phyloP scores from a whole-genome alignment of 2,888 invertebrate genomes.

The Ligdia adustata region DNA sequence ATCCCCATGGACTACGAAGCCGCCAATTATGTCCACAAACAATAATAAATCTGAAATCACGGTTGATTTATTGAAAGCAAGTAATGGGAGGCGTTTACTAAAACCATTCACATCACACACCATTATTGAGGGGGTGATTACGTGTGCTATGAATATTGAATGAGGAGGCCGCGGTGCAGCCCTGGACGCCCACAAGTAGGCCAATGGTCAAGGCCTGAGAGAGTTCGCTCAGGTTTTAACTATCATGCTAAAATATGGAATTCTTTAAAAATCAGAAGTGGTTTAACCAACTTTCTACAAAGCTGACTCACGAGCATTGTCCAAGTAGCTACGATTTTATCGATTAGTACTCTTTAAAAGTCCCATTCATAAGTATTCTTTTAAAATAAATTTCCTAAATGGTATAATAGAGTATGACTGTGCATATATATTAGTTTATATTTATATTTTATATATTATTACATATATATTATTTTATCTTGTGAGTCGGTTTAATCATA shows the following conservation, averaged over 20 bases:
- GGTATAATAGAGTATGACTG: no score
- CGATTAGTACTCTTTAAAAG: no score
- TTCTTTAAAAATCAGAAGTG: slow-evolving; percentile 8
- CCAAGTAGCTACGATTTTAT: background rate
- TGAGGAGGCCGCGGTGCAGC: slow-evolving; percentile 31
- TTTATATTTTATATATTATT: no score
- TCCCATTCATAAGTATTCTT: no score
- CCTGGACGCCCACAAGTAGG: slow-evolving; percentile 25
- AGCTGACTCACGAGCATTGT: slow-evolving; percentile 5
- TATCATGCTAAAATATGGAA: background rate
- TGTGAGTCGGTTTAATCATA: no score
- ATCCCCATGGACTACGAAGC: background rate
- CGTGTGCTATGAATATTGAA: slow-evolving; percentile 48
- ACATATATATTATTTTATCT: no score
- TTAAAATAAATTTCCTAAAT: no score
- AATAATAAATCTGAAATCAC: slow-evolving; percentile 1
- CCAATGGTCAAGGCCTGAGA: slow-evolving; percentile 31
- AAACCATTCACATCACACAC: slow-evolving; percentile 35
- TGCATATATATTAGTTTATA: no score
- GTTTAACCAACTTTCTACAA: slow-evolving; percentile 19
- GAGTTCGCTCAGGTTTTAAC: no score
- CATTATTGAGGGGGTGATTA: slow-evolving; percentile 42
- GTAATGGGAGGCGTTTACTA: slow-evolving; percentile 29
- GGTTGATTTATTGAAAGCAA: slow-evolving; percentile 15
- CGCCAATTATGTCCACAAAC: background rate